A percentile compares a stretch with the other conserved stretches of the same genome.
These are phyloP conservation scores for Pogonomyrmex barbatus DNA, from an alignment of 1,140 invertebrate genomes.

Conservation along the genomic window DNA sequence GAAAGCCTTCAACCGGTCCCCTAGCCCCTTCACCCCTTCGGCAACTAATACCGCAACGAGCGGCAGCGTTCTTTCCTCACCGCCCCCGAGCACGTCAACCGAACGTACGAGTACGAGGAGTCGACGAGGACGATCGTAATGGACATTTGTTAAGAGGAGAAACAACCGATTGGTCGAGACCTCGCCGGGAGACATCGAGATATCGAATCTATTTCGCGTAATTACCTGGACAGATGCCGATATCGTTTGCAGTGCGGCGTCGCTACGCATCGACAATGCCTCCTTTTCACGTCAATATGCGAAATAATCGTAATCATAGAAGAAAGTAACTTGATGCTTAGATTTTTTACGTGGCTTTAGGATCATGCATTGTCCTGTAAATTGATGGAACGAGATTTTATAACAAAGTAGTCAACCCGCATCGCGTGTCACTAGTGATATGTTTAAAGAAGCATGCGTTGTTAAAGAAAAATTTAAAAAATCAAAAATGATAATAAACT, in stretches of 20 bases:
- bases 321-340: conserved; percentile 17
- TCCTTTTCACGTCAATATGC: background rate
- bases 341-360: background rate
- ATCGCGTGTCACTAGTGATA: no score
- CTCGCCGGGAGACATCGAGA: conserved; percentile 73
- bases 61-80: conserved; percentile 62
- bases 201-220: conserved; percentile 80
- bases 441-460: no score
- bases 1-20: conserved; percentile 59
- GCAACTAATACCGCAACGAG: conserved; percentile 57
- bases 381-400: background rate
- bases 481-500: no score
- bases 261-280: conserved; percentile 43
- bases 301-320: conserved; percentile 21
- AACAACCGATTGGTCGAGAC: conserved; percentile 68
- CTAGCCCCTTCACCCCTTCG: background rate
- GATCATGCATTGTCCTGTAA: background rate
- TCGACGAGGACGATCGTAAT: conserved; percentile 74
- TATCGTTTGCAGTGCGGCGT: conserved; percentile 42
- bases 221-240: conserved; percentile 71
- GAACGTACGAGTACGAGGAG: conserved; percentile 44
- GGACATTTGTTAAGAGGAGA: conserved; percentile 79
- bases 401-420: no score
- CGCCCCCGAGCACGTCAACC: conserved; percentile 78
- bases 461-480: no score